Conservation (phyloP, 1,140 invertebrate genomes). For the Lepidurus apus region DNA sequence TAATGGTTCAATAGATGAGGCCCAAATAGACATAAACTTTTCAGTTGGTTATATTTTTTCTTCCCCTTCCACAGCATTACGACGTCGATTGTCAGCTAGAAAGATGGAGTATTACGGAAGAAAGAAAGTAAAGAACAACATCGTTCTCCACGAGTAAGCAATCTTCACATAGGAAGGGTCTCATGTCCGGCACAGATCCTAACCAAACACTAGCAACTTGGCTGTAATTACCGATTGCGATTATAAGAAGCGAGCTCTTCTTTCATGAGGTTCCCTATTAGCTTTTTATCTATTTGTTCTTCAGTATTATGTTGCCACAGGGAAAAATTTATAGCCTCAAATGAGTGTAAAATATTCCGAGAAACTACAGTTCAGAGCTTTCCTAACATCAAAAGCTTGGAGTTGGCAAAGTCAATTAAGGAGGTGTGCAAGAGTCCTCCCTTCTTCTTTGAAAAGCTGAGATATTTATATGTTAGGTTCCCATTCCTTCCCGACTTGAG, state of each 20-base stretch:
- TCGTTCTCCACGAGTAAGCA: conserved; percentile 13
- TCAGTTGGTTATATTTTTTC: neutral
- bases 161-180: conserved; percentile 11
- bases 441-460: neutral
- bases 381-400: no score
- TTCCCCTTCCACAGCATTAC: neutral
- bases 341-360: no score
- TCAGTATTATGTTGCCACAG: neutral
- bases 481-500: neutral
- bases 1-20: neutral
- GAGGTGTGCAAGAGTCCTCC: no score
- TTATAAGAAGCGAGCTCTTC: neutral
- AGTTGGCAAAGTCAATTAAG: no score
- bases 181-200: neutral
- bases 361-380: no score
- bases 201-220: neutral
- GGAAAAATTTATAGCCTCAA: no score
- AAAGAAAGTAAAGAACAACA: neutral
- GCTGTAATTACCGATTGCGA: neutral
- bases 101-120: neutral
- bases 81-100: neutral
- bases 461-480: neutral
- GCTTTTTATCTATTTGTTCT: neutral
- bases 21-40: neutral
- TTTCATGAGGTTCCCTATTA: neutral